These are phyloP conservation scores for Mythimna lalbum DNA, from an alignment of 2,888 invertebrate species.

Conservation along the genomic window DNA sequence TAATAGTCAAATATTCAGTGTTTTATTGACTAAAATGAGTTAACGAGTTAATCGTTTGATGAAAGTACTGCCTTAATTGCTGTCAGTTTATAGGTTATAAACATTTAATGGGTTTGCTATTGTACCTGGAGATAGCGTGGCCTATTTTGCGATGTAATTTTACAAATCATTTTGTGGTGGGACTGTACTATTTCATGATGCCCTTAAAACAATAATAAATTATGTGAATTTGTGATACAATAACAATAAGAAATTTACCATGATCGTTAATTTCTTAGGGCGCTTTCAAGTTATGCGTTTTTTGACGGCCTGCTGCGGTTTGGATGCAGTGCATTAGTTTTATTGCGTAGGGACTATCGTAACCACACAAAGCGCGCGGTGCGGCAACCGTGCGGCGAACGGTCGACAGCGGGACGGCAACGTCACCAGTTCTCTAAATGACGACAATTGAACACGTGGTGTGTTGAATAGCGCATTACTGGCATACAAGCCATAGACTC, in stretches of 20 bases:
- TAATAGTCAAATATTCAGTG: conserved; percentile 54
- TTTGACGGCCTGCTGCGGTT: no score
- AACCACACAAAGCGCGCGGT: no score
- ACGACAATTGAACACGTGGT: no score
- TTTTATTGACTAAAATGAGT: conserved; percentile 43
- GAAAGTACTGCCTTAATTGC: conserved; percentile 52
- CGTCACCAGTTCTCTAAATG: no score
- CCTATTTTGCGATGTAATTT: conserved; percentile 13
- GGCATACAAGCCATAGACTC: no score
- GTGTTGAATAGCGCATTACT: no score
- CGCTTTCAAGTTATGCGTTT: no score
- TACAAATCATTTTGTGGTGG: not conserved
- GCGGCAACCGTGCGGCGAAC: no score
- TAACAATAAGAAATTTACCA: not conserved
- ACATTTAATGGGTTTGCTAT: conserved; percentile 23
- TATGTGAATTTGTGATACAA: not conserved
- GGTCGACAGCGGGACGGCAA: no score
- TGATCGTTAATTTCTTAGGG: no score
- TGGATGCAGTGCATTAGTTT: no score
- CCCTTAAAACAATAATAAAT: not conserved
- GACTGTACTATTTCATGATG: not conserved
- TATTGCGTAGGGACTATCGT: no score
- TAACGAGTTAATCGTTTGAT: conserved; percentile 55
- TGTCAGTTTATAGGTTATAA: conserved; percentile 44
- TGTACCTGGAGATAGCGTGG: conserved; percentile 19